Evolutionary conservation across 1,140 invertebrate genomes (phyloP), one percentile per base, ranked within the genome.

Genomic region (Triops longicaudatus): DNA sequence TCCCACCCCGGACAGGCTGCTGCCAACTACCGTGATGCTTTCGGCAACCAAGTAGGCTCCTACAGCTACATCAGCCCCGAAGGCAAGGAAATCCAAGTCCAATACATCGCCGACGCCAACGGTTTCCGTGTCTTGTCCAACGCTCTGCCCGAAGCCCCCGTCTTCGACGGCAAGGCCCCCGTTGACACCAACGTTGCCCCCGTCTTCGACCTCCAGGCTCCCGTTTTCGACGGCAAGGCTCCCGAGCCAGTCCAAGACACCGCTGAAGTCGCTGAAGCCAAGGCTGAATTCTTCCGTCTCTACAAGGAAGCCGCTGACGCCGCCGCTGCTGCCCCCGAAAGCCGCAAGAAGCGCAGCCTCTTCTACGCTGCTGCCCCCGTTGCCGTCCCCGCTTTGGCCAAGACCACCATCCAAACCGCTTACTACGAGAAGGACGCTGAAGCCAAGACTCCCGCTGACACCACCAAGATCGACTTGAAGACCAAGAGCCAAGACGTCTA

Each of bases 61-160:
- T 80, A 80, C 31, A 37, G 78, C 14, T 80, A 80, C 73, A 73
- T 75, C 27, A 76, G 42, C 71, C 75, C 76, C 11, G 63, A 74
- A 41, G 85, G 85, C 17, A 81, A 81, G 79, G 82, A 88, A 28
- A 84, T 88, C 79, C 83, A 84, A 73, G 85, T 85, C 80, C 85
- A 88, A 81, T 86, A 86, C 81, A 82, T 84, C 44, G 85, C 86
- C 79, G 85, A 84, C 78, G 80, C 79, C 76, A 79, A 81, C 17
- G 88, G 88, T 78, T 88, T 87, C 84, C 86, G 87, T 74, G 87
- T 85, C 26, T 85, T 85, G 76, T 82, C 81, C 80, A 85, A 86
- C 78, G 84, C 84, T 78, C 85, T 88, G 26, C 83, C 87, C 44
- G 82, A 83, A 73, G 86, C 84, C 22, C 81, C 81, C 22, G 27